These are phyloP conservation scores for Drosophila pallidifrons DNA, from an alignment of 1,140 invertebrate species.

Conservation along the genomic window DNA sequence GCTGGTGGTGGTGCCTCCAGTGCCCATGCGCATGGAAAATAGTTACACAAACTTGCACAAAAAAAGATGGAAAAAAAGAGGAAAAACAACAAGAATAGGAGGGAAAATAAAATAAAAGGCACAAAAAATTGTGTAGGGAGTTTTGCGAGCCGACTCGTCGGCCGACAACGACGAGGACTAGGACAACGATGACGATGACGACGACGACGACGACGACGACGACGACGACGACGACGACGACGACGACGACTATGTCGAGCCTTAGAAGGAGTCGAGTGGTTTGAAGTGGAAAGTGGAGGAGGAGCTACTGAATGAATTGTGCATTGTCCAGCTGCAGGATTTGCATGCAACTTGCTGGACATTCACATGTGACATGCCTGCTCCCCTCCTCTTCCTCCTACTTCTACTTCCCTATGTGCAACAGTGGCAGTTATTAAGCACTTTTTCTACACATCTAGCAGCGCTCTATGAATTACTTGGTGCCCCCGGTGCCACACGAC, in stretches of 20 bases:
- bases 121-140: constrained; percentile 30
- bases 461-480: constrained; percentile 55
- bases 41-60: constrained; percentile 77
- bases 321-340: constrained; percentile 57
- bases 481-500: constrained; percentile 33
- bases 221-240: background rate
- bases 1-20: constrained; percentile 71
- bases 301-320: constrained; percentile 51
- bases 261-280: constrained; percentile 10
- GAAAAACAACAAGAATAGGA: constrained; percentile 4
- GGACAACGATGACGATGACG: background rate
- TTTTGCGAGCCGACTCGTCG: constrained; percentile 40
- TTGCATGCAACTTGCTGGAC: constrained; percentile 64
- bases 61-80: constrained; percentile 29
- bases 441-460: constrained; percentile 22
- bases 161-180: constrained; percentile 17
- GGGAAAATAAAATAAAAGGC: constrained; percentile 47
- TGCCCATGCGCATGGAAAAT: constrained; percentile 83
- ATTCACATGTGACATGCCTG: constrained; percentile 11
- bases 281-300: constrained; percentile 3
- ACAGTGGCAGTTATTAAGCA: constrained; percentile 67
- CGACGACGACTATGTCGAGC: background rate
- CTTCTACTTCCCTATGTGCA: background rate
- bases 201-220: background rate
- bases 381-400: background rate